A percentile compares a stretch with the other conserved stretches of the same genome.
phyloP scores from a whole-genome alignment of 2,113 vertebrate genomes.

The Antechinus flavipes region DNA sequence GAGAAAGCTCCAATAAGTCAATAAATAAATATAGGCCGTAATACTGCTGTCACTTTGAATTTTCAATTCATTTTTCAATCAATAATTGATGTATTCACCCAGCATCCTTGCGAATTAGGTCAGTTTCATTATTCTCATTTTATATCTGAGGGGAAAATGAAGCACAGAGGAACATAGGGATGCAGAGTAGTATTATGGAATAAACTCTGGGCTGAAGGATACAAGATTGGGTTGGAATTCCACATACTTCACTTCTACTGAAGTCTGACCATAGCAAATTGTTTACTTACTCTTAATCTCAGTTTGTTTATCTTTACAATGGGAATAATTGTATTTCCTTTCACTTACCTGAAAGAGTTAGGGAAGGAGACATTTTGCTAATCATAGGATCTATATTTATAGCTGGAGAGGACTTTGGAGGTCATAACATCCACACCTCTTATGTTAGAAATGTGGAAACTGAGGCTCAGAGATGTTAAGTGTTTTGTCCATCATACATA shows the following conservation, averaged over 20 bases:
- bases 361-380: not conserved
- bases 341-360: not conserved
- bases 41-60: constrained; percentile 37
- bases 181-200: not conserved
- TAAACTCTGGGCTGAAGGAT: not conserved
- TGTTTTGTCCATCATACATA: not conserved
- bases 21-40: constrained; percentile 3
- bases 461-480: not conserved
- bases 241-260: not conserved
- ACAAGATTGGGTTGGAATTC: not conserved
- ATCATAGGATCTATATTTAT: not conserved
- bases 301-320: not conserved
- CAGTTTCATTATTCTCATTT: constrained; percentile 11
- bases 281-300: not conserved
- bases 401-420: not conserved
- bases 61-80: constrained; percentile 31
- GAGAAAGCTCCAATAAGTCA: constrained; percentile 38
- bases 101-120: not conserved
- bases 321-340: not conserved
- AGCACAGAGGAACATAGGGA: not conserved
- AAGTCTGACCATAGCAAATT: not conserved
- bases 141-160: constrained; percentile 11
- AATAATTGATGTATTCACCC: not conserved
- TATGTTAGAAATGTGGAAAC: not conserved
- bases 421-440: not conserved